Evolutionary conservation across 2,888 invertebrate species (phyloP), one percentile per base, ranked within the genome.

Genomic region (Phortica okadai): DNA sequence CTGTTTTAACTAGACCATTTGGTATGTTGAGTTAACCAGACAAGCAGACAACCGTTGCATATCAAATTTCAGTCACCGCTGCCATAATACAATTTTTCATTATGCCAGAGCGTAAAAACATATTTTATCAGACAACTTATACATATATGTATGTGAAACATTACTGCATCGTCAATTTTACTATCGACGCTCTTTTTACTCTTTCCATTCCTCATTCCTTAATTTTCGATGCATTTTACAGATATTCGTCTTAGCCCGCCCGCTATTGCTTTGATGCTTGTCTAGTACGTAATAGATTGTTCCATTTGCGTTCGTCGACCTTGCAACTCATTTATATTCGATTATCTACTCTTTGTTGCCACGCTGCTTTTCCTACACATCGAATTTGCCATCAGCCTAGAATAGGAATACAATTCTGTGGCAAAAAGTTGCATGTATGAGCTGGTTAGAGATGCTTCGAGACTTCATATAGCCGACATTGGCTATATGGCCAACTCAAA

Each of bases 221-320:
- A 14, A 14, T 50, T 45, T 14, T 16, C 8, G 41, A 8, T 64
- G 21, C 45, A 44, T 11, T 69, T 69, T 6, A 44, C 69, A 69
- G 21, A 69, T 69, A 45, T 69, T 4, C 45, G 16, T 14, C 7
- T 42, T 7, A 41, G 16, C 69, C 50, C 64, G 58, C 56, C 58
- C 44, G 59, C 14, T 44, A 62, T 72, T 45, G 14, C 41, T 45
- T 54, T 58, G n/a, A 54, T 66, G 64, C 72, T 62, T 70, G 54
- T 72, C 62, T 25, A 11, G 42, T 59, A 72, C 8, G n/a, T 69
- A 21, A 21, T 41, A 16, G 21, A 50, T 70, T 80, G 78, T 76
- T 77, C 80, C 76, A 79, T 78, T 77, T 70, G 86, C 89, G 90
- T 90, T 90, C 90, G 90, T 90, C 90, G 90, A 91, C 90, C 90